Evolutionary conservation across 2,797 vertebrate genomes (phyloP).

Genomic region (Lerista edwardsae): DNA sequence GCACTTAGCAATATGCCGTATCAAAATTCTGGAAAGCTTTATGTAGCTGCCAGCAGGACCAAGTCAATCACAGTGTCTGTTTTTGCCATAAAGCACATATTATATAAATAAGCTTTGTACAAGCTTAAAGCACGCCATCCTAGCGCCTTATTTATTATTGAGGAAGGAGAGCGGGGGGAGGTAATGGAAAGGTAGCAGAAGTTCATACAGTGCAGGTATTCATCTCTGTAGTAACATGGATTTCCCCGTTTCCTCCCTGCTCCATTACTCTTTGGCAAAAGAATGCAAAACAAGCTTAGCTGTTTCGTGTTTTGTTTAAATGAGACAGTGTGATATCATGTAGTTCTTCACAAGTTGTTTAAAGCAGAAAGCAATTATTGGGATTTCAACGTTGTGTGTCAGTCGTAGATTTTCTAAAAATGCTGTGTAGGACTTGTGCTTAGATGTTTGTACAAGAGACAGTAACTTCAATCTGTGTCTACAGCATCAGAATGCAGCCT

Average conservation of each 20-base stretch:
- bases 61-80: constrained; percentile 18
- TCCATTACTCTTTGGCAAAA: constrained; percentile 28
- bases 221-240: constrained; percentile 43
- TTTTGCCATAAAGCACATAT: constrained; percentile 45
- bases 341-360: constrained; percentile 24
- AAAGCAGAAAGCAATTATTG: not conserved
- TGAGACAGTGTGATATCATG: constrained; percentile 37
- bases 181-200: constrained; percentile 39
- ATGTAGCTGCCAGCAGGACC: constrained; percentile 48
- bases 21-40: constrained; percentile 56
- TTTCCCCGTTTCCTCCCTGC: constrained; percentile 29
- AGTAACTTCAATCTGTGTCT: constrained; percentile 37
- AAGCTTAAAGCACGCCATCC: constrained; percentile 54
- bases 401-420: constrained; percentile 30
- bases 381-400: constrained; percentile 30
- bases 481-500: constrained; percentile 47
- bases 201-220: constrained; percentile 35
- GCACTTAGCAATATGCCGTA: constrained; percentile 66
- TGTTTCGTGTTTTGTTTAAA: not conserved
- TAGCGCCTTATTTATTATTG: constrained; percentile 49
- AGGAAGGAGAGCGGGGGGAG: constrained; percentile 37
- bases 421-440: not conserved
- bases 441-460: constrained; percentile 10
- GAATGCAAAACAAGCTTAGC: not conserved
- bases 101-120: constrained; percentile 49